Evolutionary conservation across 1,140 invertebrate genomes (phyloP), one percentile per base, ranked within the genome.

Genomic region (Octopus bimaculoides): DNA sequence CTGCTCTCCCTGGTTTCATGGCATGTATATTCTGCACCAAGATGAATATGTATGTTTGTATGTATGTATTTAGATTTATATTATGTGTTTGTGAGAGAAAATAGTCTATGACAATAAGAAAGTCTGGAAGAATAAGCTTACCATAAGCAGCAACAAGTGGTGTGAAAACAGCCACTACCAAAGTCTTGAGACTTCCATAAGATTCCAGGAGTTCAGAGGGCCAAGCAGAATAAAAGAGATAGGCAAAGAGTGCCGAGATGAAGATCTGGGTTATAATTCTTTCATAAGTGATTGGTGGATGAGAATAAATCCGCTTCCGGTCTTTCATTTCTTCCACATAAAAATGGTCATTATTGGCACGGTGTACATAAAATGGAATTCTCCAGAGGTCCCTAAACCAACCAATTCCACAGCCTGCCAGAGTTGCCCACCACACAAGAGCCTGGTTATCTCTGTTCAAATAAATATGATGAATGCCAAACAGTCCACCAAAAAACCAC

Each of bases 401-500:
- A 5, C 96, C 96, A 10, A 95, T 85, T 5, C 95, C 95, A 85
- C 95, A 96, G 5, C 96, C 96, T 17, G 96, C 97, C 10, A 96
- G 90, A 4, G 95, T 95, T 75, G 93, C 93, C 92, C 94, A 95
- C 93, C 95, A 96, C 0, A 97, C 91, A 86, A 98, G 95, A 0
- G 95, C 96, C 86, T 99, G 97, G n/a, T 93, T 92, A 88, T 98
- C 96, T 79, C 97, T 90, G 74, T 93, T 92, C 73, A 98, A 90
- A 88, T 98, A 98, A 85, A 98, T 93, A 88, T 98, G 96, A 91
- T 99, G 97, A 4, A 96, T 89, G 1, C 97, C 96, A 82, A 96
- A 94, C 83, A 95, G 90, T 10, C 96, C 97, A 56, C 95, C 95
- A 81, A 96, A 92, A 0, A 96, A 85, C 96, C 96, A 98, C 20